Evolutionary conservation across 2,113 vertebrate species (phyloP), one percentile per base, ranked within the genome.

Genomic region (Condylura cristata): DNA sequence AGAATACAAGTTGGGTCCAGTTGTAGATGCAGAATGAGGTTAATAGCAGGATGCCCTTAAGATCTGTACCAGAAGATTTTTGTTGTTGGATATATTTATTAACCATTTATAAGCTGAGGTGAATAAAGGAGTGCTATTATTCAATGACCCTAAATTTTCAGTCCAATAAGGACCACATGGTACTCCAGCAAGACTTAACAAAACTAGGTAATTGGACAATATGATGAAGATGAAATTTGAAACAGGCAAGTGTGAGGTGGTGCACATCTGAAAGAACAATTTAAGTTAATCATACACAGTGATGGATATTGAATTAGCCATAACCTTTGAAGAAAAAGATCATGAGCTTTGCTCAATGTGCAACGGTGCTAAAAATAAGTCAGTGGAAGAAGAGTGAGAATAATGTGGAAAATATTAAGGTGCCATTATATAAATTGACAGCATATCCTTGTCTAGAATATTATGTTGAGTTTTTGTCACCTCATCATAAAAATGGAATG

Each of bases 291-390:
- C 96, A 97, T 51, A 93, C 94, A 86, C 88, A 90, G 94, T 97
- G 97, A 97, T 97, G 96, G 97, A 65, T 86, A 96, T 88, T 96
- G 96, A 97, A 97, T 97, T 97, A 97, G 95, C 93, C 85, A 66
- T 94, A 96, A 97, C 96, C 96, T 97, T 95, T 85, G 90, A 93
- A 90, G 95, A 79, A 94, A 93, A 90, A 96, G 96, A 96, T 94
- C 96, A 83, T 90, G 93, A 97, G 96, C 95, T 96, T 96, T 96
- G 93, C 90, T 97, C 97, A 96, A 46, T 97, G 96, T 96, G 94
- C 91, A 94, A 88, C 81, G 65, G 92, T 93, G 87, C 96, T 95
- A 96, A 97, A 97, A 97, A 96, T 97, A 94, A 97, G 97, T 93
- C 78, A 94, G 87, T 85, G 86, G 87, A 84, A 96, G 84, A 96